A percentile compares a stretch with the other conserved stretches of the same genome.
These are phyloP conservation scores for Xylophagus ater DNA, from an alignment of 2,888 invertebrate species.

Conservation along the genomic window DNA sequence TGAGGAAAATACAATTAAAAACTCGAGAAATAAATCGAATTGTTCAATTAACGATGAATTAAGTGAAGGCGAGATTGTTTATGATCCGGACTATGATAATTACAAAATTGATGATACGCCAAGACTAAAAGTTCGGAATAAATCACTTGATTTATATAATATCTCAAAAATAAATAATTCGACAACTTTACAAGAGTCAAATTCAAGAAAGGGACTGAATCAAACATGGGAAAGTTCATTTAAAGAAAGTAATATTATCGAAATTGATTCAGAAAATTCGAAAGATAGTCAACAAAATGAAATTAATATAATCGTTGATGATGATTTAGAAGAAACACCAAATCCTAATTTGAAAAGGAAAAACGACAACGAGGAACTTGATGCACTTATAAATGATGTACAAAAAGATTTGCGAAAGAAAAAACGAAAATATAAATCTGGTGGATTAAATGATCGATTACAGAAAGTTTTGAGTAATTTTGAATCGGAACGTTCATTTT, in stretches of 20 bases:
- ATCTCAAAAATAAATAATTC: too few relatives aligned
- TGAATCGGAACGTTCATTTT: conserved; percentile 7
- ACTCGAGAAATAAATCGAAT: not conserved
- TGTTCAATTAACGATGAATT: not conserved
- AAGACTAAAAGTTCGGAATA: not conserved
- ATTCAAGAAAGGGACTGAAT: too few relatives aligned
- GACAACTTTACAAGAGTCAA: too few relatives aligned
- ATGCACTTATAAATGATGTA: too few relatives aligned
- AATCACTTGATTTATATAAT: not conserved
- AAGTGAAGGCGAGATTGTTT: conserved; percentile 6
- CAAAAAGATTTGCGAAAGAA: not conserved
- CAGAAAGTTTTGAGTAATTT: not conserved
- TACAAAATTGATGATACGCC: too few relatives aligned
- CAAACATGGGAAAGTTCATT: not conserved
- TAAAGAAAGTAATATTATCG: not conserved
- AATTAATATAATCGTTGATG: not conserved
- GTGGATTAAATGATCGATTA: conserved; percentile 3
- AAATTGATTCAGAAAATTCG: not conserved
- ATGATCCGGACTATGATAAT: conserved; percentile 9
- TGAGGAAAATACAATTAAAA: too few relatives aligned
- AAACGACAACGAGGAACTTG: not conserved
- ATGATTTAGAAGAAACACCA: too few relatives aligned
- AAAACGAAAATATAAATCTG: conserved; percentile 1
- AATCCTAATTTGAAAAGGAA: not conserved
- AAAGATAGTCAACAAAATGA: not conserved